phyloP scores from a whole-genome alignment of 2,113 vertebrate species.

The Scomber scombrus region DNA sequence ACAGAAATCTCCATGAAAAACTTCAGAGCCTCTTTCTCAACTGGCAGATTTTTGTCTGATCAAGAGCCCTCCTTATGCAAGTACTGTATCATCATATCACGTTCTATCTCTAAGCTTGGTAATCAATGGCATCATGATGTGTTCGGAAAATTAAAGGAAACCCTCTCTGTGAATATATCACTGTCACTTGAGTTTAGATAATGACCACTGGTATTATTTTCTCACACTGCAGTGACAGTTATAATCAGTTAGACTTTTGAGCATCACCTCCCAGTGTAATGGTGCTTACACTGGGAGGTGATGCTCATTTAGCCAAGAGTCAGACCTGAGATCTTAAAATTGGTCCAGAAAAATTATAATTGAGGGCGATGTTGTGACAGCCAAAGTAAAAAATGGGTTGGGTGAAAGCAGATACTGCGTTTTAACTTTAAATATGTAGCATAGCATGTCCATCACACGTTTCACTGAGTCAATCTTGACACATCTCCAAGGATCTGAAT shows the following conservation, averaged over 20 bases:
- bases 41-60: conserved; percentile 66
- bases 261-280: neutral
- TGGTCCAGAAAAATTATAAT: conserved; percentile 16
- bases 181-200: conserved; percentile 18
- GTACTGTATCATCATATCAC: conserved; percentile 55
- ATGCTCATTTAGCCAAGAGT: conserved; percentile 16
- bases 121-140: conserved; percentile 49
- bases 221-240: conserved; percentile 1
- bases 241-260: neutral
- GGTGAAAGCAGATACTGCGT: conserved; percentile 18
- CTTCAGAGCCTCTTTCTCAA: conserved; percentile 54
- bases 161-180: conserved; percentile 11
- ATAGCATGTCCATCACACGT: conserved; percentile 2
- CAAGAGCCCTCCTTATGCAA: conserved; percentile 44
- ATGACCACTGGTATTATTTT: conserved; percentile 4
- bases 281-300: too few relatives aligned
- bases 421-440: neutral
- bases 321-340: neutral
- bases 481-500: conserved; percentile 3
- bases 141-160: conserved; percentile 54
- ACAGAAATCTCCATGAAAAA: too few relatives aligned
- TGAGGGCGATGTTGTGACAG: conserved; percentile 21
- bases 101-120: conserved; percentile 58
- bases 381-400: neutral
- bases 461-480: conserved; percentile 19